phyloP scores from a whole-genome alignment of 2,888 invertebrate genomes.

The Meteorus colon region DNA sequence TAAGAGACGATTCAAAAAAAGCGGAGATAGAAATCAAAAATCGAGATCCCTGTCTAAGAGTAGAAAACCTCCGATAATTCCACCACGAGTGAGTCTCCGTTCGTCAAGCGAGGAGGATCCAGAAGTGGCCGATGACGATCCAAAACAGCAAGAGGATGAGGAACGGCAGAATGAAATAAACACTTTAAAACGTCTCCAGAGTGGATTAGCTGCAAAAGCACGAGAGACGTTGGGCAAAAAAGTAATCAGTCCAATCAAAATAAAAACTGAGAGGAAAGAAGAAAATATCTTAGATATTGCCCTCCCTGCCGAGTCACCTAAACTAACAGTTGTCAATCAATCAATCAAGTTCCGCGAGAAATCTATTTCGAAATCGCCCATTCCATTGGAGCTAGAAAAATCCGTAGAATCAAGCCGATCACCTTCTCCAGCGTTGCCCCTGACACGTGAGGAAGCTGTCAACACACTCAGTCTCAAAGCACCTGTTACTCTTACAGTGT shows the following conservation, averaged over 20 bases:
- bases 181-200: constrained; percentile 80
- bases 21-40: constrained; percentile 58
- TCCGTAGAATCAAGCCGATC: constrained; percentile 66
- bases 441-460: constrained; percentile 65
- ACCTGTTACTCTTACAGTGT: constrained; percentile 43
- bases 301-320: constrained; percentile 69
- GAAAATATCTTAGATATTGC: constrained; percentile 63
- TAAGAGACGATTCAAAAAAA: constrained; percentile 76
- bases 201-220: constrained; percentile 82
- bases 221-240: constrained; percentile 80
- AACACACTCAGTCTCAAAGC: constrained; percentile 63
- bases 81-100: constrained; percentile 69
- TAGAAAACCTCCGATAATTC: constrained; percentile 58
- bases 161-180: constrained; percentile 81
- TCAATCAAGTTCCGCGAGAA: constrained; percentile 19
- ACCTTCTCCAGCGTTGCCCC: constrained; percentile 66
- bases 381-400: constrained; percentile 54
- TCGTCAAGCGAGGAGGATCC: constrained; percentile 73
- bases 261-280: constrained; percentile 63
- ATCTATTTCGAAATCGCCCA: constrained; percentile 55
- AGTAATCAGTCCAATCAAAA: constrained; percentile 66
- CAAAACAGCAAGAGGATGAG: constrained; percentile 74
- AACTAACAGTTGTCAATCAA: constrained; percentile 36
- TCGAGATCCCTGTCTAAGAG: constrained; percentile 56
- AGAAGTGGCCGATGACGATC: constrained; percentile 75